Conservation (phyloP, 2,797 vertebrate genomes). For the Onychomys torridus region DNA sequence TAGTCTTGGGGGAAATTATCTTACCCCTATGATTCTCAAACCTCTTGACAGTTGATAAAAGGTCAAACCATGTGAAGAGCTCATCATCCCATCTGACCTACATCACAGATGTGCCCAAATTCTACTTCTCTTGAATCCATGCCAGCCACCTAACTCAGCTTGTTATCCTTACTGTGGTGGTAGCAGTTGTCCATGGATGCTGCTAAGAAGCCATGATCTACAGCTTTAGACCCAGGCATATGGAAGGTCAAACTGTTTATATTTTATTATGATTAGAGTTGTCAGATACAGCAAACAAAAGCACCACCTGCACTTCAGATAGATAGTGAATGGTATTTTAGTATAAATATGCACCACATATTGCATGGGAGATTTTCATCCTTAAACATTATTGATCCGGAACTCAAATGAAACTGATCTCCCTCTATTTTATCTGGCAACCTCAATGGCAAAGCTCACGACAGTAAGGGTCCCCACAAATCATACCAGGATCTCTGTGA, state of each 20-base stretch:
- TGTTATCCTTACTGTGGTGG: no score
- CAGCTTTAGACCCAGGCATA: neutral
- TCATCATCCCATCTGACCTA: neutral
- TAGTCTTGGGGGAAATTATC: conserved; percentile 5
- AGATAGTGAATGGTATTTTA: neutral
- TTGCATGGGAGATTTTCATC: neutral
- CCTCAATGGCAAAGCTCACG: neutral
- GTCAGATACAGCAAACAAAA: neutral
- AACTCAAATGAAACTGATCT: conserved; percentile 7
- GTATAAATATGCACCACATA: neutral
- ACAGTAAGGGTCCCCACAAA: neutral
- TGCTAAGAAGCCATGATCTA: neutral
- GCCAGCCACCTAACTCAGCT: neutral
- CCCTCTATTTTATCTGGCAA: neutral
- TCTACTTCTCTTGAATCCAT: neutral
- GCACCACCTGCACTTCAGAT: neutral
- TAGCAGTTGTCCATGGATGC: neutral
- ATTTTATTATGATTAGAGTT: neutral
- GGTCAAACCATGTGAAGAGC: neutral
- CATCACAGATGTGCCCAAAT: neutral
- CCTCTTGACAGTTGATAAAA: neutral
- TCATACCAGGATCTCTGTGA: neutral
- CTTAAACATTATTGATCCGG: conserved; percentile 1
- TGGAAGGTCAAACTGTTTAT: neutral
- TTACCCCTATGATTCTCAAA: neutral